Evolutionary conservation across 2,113 vertebrate species (phyloP).

Genomic region (Callaeas wilsoni): DNA sequence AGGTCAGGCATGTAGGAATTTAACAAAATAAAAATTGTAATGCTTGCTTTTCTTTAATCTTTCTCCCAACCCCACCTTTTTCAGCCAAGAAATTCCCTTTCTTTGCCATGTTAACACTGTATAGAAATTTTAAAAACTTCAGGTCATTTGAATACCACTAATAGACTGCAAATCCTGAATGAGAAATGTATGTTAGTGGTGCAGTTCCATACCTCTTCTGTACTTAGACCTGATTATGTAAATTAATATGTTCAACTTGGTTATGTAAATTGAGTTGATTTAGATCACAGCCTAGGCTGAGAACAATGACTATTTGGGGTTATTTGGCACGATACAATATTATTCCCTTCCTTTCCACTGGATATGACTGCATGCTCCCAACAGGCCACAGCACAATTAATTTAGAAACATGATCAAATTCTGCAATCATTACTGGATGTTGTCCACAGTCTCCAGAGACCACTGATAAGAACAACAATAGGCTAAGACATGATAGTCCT

Average conservation of each 20-base stretch:
- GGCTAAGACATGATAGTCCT: conserved; percentile 36
- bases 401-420: conserved; percentile 50
- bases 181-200: conserved; percentile 14
- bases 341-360: conserved; percentile 4
- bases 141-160: conserved; percentile 22
- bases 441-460: background rate
- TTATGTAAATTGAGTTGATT: conserved; percentile 45
- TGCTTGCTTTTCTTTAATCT: background rate
- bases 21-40: background rate
- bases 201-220: conserved; percentile 1
- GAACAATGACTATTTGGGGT: conserved; percentile 8
- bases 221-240: conserved; percentile 40
- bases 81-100: conserved; percentile 23
- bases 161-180: conserved; percentile 42
- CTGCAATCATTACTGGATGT: conserved; percentile 40
- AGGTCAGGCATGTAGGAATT: background rate
- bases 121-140: conserved; percentile 13
- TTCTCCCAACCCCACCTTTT: background rate
- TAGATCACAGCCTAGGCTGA: conserved; percentile 17
- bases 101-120: background rate
- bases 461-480: conserved; percentile 7
- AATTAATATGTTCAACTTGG: conserved; percentile 22
- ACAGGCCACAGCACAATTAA: conserved; percentile 45
- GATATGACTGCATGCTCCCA: conserved; percentile 15
- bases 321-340: background rate